These are phyloP conservation scores for Heliconius eleuchia DNA, from an alignment of 1,140 invertebrate genomes.

Conservation along the genomic window DNA sequence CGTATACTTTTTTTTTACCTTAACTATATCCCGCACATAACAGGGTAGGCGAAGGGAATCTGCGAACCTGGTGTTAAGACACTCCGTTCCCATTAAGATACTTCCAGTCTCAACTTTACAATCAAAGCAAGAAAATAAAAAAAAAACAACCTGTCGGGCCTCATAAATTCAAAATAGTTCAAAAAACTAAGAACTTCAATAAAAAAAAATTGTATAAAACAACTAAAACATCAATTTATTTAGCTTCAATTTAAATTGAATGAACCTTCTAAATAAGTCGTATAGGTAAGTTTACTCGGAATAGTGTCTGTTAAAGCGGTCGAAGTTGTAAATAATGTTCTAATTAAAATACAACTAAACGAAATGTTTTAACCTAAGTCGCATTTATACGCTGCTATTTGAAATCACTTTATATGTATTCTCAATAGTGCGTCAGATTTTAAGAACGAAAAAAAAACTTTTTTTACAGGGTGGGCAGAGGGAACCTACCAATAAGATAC, in stretches of 20 bases:
- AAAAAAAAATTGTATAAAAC: not conserved
- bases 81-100: too few relatives aligned
- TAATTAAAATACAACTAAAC: conserved; percentile 4
- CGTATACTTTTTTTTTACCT: too few relatives aligned
- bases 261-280: not conserved
- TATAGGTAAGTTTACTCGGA: not conserved
- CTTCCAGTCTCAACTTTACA: too few relatives aligned
- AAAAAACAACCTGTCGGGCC: too few relatives aligned
- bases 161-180: not conserved
- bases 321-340: conserved; percentile 11
- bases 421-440: not conserved
- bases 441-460: not conserved
- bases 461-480: too few relatives aligned
- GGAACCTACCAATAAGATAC: too few relatives aligned
- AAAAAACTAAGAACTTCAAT: not conserved
- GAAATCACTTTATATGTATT: not conserved
- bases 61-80: too few relatives aligned
- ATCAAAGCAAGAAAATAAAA: too few relatives aligned
- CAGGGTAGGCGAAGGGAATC: too few relatives aligned
- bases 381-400: too few relatives aligned
- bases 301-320: not conserved
- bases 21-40: too few relatives aligned
- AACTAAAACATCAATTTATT: not conserved
- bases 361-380: not conserved
- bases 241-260: not conserved